Evolutionary conservation across 1,140 invertebrate species (phyloP).

Genomic region (Octopus bimaculoides): DNA sequence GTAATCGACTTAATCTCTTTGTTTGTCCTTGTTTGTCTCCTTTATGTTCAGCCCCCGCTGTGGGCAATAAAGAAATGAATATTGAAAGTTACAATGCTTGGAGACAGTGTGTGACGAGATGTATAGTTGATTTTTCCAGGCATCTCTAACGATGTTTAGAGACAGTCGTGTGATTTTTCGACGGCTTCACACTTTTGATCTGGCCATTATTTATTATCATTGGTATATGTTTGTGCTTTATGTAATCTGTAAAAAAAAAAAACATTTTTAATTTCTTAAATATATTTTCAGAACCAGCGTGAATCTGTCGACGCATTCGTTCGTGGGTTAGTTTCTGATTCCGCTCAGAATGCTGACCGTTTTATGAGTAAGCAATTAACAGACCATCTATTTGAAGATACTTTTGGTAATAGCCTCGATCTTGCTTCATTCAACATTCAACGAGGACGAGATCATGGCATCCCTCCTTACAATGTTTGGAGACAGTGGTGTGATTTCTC

Average conservation of each 20-base stretch:
- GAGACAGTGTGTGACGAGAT: too few relatives aligned
- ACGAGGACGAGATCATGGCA: conserved; percentile 78
- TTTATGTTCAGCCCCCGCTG: too few relatives aligned
- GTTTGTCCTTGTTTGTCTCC: too few relatives aligned
- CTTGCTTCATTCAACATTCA: conserved; percentile 66
- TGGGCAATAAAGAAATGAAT: too few relatives aligned
- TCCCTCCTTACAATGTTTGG: conserved; percentile 59
- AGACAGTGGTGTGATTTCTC: conserved; percentile 32
- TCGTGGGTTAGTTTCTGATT: not conserved
- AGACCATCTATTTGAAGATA: conserved; percentile 36
- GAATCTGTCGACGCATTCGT: conserved; percentile 4
- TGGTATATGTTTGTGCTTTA: not conserved
- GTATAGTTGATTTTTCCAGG: too few relatives aligned
- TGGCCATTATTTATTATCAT: not conserved
- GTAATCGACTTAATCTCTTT: too few relatives aligned
- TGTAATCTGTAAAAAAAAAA: not conserved
- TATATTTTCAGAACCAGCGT: not conserved
- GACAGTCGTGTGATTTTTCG: not conserved
- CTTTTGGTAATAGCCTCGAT: conserved; percentile 37
- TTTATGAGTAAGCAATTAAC: conserved; percentile 30
- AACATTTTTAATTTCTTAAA: not conserved
- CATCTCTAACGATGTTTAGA: not conserved
- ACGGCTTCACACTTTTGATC: not conserved
- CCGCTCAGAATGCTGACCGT: conserved; percentile 5
- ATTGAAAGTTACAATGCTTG: too few relatives aligned